Evolutionary conservation across 2,113 vertebrate species (phyloP).

Genomic region (Laticauda colubrina): DNA sequence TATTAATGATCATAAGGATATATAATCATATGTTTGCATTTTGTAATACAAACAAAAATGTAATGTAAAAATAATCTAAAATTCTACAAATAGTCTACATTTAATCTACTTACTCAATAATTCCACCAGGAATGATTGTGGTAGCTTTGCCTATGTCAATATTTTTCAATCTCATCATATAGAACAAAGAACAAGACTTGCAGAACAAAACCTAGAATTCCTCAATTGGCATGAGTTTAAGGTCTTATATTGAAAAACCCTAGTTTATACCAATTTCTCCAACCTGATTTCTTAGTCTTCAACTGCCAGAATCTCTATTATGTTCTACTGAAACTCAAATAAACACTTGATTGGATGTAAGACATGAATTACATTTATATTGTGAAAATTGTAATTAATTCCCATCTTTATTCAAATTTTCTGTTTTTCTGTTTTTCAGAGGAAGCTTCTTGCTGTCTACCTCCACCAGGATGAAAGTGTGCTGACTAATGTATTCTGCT

Average conservation of each 20-base stretch:
- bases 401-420: constrained; percentile 32
- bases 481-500: constrained; percentile 98
- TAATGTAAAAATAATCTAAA: neutral
- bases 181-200: neutral
- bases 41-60: neutral
- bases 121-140: neutral
- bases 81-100: neutral
- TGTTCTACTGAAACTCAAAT: neutral
- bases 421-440: constrained; percentile 75
- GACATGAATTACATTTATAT: neutral
- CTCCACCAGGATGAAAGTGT: constrained; percentile 99
- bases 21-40: constrained; percentile 29
- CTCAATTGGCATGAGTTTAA: neutral
- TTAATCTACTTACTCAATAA: neutral
- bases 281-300: neutral
- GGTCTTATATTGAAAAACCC: neutral
- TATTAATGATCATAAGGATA: constrained; percentile 36
- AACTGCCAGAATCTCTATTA: neutral
- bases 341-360: neutral
- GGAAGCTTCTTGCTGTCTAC: constrained; percentile 99
- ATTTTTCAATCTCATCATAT: neutral
- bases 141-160: neutral
- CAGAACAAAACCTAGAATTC: neutral
- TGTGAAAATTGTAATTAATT: neutral
- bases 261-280: neutral